Evolutionary conservation across 2,888 invertebrate species (phyloP).

Genomic region (Lordiphosa fenestrarum): DNA sequence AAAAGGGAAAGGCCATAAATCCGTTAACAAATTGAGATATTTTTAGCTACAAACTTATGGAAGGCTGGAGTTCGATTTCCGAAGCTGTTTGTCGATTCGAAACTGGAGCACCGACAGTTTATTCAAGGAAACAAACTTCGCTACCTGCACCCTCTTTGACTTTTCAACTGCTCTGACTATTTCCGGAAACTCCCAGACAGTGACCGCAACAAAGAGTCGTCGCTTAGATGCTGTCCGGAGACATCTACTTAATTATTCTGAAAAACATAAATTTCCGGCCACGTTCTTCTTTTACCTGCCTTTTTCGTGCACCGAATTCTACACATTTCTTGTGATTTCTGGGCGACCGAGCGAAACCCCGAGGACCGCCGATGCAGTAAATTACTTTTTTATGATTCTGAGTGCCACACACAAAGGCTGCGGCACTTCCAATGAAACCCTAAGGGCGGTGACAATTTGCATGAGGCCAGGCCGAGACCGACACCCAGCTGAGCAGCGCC

Average conservation of each 20-base stretch:
- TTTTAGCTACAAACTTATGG: neutral
- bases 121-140: neutral
- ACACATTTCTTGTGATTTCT: constrained; percentile 2
- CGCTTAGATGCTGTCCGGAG: constrained; percentile 17
- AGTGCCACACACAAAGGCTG: constrained; percentile 34
- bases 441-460: constrained; percentile 29
- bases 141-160: constrained; percentile 19
- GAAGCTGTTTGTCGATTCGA: neutral
- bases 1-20: constrained; percentile 22
- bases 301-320: neutral
- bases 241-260: constrained; percentile 46
- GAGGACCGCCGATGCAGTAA: constrained; percentile 20
- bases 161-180: constrained; percentile 28
- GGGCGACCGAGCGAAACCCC: neutral
- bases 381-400: constrained; percentile 50
- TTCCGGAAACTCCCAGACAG: constrained; percentile 29
- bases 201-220: constrained; percentile 48
- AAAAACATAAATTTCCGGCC: constrained; percentile 42
- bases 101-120: neutral
- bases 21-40: constrained; percentile 27
- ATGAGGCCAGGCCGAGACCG: constrained; percentile 12
- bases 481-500: neutral
- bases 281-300: constrained; percentile 14
- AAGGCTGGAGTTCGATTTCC: neutral
- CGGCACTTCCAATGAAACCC: constrained; percentile 19